Conservation (phyloP, 2,113 vertebrate species). For the Crypturellus undulatus region DNA sequence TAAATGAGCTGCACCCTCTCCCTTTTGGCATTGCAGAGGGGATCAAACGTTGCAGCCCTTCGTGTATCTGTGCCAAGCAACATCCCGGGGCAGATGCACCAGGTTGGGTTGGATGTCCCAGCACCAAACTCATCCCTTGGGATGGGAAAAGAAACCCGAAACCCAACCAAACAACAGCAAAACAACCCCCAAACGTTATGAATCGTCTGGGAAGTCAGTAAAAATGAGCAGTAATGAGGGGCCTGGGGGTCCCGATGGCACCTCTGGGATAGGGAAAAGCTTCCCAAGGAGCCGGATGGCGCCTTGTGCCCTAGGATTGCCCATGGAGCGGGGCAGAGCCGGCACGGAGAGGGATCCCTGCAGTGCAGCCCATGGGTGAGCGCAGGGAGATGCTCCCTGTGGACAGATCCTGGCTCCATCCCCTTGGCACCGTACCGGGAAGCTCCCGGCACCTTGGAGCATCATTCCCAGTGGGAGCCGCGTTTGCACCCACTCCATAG, state of each 20-base stretch:
- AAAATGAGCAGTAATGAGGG: conserved; percentile 71
- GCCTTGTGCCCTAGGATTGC: background rate
- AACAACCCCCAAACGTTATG: conserved; percentile 41
- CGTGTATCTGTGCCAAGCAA: background rate
- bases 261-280: background rate
- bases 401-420: background rate
- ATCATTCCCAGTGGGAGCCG: background rate
- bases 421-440: background rate
- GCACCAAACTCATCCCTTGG: background rate
- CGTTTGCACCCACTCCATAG: background rate
- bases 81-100: no score
- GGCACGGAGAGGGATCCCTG: background rate
- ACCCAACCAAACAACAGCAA: background rate
- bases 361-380: background rate
- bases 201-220: conserved; percentile 66
- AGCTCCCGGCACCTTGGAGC: background rate
- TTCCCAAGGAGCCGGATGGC: background rate
- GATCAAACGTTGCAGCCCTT: background rate
- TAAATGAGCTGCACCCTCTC: no score
- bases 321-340: background rate
- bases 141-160: background rate
- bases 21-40: background rate
- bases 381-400: accelerated
- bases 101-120: no score
- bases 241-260: background rate